Evolutionary conservation across 2,797 vertebrate species (phyloP), one percentile per base, ranked within the genome.

Genomic region (Malurus leucopterus): DNA sequence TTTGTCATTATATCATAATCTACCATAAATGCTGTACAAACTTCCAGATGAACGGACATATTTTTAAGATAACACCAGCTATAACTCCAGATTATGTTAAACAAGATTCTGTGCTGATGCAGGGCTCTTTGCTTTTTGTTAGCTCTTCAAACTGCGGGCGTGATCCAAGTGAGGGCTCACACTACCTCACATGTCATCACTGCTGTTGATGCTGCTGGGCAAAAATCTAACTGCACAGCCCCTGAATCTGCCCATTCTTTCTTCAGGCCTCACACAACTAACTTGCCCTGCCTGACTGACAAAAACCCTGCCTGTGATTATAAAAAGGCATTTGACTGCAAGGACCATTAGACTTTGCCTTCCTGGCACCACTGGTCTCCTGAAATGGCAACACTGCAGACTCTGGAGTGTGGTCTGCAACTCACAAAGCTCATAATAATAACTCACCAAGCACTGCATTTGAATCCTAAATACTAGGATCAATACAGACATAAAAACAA

Each of bases 181-280:
- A 14, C 64, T 47, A 59, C 57, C 50, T 61, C 23, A 41, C 38
- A 14, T 16, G 26, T 38, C 49, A 29, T 26, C 58, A 40, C 36
- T 77, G 70, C 62, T 71, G 23, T 4, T 71, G 73, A 74, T 3
- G 1, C 13, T 81, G 76, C 55, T 72, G 49, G 63, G 70, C 67
- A 84, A 68, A 76, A 88, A 51, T 50, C 74, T 77, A 84, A 72
- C 20, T 7, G 11, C 17, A 61, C 36, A 55, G 30, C 29, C 43
- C 77, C 86, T 68, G 84, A 88, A 82, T 61, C n/a, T 68, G 71
- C 54, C 74, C 86, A 74, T 84, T 62, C 71, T 76, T 72, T 84
- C 68, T 54, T 26, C n/a, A 30, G 46, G 46, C 20, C 62, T 88
- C 72, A 61, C 54, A 47, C 2, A 0, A 51, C 58, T 9, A 40